These are phyloP conservation scores for Xanthia togata DNA, from an alignment of 2,888 invertebrate species.

Conservation along the genomic window DNA sequence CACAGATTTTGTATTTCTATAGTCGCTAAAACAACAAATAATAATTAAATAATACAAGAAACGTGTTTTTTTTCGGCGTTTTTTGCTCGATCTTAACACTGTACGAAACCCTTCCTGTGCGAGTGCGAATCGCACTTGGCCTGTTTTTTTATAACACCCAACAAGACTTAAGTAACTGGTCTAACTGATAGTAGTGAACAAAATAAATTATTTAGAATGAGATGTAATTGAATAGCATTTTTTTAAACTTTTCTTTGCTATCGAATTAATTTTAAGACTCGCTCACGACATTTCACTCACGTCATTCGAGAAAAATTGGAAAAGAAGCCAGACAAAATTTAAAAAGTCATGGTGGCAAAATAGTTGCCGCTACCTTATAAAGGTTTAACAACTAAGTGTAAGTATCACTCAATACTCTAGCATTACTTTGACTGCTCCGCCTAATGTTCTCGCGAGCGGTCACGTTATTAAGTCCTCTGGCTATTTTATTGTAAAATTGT, in stretches of 20 bases:
- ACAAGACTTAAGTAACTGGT: constrained; percentile 29
- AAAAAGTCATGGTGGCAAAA: neutral
- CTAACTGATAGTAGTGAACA: neutral
- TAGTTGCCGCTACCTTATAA: neutral
- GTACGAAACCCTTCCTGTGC: too few species aligned
- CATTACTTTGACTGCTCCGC: neutral
- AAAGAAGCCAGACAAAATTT: neutral
- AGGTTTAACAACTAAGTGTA: neutral
- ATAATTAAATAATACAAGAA: too few species aligned
- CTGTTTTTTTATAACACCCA: neutral
- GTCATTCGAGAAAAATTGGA: constrained; percentile 2
- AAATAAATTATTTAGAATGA: neutral
- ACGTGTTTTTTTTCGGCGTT: too few species aligned
- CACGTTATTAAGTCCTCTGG: neutral
- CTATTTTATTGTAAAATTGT: constrained; percentile 2
- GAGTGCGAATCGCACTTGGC: too few species aligned
- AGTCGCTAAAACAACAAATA: too few species aligned
- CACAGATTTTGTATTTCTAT: too few species aligned
- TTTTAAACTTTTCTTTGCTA: neutral
- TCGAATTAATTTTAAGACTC: constrained; percentile 17
- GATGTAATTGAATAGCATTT: neutral
- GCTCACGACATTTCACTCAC: constrained; percentile 2
- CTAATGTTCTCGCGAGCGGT: neutral
- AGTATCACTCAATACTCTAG: neutral
- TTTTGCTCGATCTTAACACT: too few species aligned